Evolutionary conservation across 1,140 invertebrate genomes (phyloP), one percentile per base, ranked within the genome.

Genomic region (Rhagoletis pomonella): DNA sequence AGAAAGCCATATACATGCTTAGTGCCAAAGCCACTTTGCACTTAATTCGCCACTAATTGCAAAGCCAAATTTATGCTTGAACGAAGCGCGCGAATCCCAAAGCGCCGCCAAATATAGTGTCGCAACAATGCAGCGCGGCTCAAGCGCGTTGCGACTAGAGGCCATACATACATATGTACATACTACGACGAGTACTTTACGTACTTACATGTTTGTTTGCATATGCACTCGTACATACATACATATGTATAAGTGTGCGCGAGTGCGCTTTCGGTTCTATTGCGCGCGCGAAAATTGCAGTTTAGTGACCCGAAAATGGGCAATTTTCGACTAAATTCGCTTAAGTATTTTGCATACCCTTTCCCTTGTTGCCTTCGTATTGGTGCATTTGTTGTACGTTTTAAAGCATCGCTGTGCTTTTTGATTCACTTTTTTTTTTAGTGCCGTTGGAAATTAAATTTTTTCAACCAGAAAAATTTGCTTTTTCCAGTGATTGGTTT

Each of bases 1-100:
- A 0, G 0, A 14, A 2, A 62, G 60, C n/a, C 12, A 14, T 12
- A 7, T 14, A n/a, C 60, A 62, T 62, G 29, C 29, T 77, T 77
- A 50, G 1, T 14, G 69, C 44, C 5, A 81, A 81, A 81, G 50
- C 47, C 47, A 81, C 73, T 81, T 81, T 55, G 47, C 47, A 81
- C 47, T 58, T 55, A 81, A 81, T 81, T 81, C 47, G 55, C 73
- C 73, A 29, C 73, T 58, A 81, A 81, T 81, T 81, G 73, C 73
- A 81, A 81, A 47, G 73, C 4, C 7, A 42, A 47, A 81, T 47
- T 81, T 55, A 55, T 81, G 44, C 73, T 55, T 55, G 50, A 55
- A 47, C 19, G 2, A 29, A 29, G 29, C 0, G 29, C 4, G 0
- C 42, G 14, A 42, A 14, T 67, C 29, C 29, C 19, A 29, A 67